A percentile compares a stretch with the other conserved stretches of the same genome.
These are phyloP conservation scores for Masticophis lateralis DNA, from an alignment of 2,797 vertebrate genomes.

Conservation along the genomic window DNA sequence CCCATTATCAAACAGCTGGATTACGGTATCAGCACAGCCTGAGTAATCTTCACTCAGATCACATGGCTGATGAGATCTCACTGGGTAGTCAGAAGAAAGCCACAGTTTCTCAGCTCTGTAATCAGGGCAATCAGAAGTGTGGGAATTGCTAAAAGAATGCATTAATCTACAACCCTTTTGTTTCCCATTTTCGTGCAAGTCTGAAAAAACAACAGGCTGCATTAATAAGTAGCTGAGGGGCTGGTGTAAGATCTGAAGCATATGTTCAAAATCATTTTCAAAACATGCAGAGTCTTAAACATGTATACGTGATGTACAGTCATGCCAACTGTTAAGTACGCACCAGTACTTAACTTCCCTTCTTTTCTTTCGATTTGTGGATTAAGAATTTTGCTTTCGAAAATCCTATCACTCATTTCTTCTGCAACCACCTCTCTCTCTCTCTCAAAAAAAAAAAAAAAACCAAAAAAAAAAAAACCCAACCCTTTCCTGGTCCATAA, in stretches of 20 bases:
- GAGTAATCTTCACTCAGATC: background rate
- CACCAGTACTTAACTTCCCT: background rate
- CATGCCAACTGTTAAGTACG: background rate
- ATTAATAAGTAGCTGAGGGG: background rate
- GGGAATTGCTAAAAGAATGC: background rate
- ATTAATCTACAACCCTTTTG: background rate
- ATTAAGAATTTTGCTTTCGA: background rate
- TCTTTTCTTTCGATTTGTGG: background rate
- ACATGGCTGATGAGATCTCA: background rate
- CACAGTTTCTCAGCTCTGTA: background rate
- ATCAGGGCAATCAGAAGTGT: background rate
- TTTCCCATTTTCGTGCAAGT: background rate
- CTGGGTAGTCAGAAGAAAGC: background rate
- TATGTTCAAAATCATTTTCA: background rate
- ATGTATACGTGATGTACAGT: background rate
- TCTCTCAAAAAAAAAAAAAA: background rate
- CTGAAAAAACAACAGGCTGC: background rate
- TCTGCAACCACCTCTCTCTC: background rate
- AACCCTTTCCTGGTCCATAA: background rate
- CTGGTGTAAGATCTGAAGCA: background rate
- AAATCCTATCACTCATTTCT: background rate
- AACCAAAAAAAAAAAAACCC: too few relatives aligned
- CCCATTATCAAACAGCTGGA: background rate
- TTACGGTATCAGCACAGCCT: background rate
- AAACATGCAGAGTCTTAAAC: background rate